Conservation (phyloP, 2,113 vertebrate species). For the Chelonoidis abingdonii region DNA sequence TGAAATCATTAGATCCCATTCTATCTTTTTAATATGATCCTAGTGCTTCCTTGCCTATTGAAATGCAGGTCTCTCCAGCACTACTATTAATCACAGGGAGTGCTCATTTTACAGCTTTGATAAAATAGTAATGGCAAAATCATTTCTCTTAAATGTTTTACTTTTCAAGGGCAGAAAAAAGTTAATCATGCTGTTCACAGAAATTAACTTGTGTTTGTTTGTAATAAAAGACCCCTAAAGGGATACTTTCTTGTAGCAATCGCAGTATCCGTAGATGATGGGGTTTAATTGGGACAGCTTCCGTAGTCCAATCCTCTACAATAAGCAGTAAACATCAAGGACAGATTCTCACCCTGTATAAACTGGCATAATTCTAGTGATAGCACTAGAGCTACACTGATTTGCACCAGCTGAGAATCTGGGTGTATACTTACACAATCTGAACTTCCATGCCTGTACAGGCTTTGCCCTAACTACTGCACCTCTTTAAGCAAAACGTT, state of each 20-base stretch:
- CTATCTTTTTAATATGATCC: not conserved
- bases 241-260: not conserved
- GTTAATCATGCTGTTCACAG: not conserved
- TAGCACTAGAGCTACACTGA: not conserved
- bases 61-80: not conserved
- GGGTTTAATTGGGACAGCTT: not conserved
- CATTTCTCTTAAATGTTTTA: not conserved
- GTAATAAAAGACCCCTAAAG: not conserved
- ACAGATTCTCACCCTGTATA: not conserved
- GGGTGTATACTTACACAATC: not conserved
- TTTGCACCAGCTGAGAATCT: not conserved
- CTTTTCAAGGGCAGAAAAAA: not conserved
- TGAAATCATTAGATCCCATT: fast-evolving
- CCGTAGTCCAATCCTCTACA: not conserved
- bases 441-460: not conserved
- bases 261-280: not conserved
- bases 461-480: not conserved
- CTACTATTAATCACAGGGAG: not conserved
- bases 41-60: not conserved
- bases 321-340: not conserved
- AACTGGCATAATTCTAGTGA: not conserved
- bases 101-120: not conserved
- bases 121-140: not conserved
- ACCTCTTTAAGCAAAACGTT: not conserved
- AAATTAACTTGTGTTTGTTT: not conserved